These are phyloP conservation scores for Isoperla grammatica DNA, from an alignment of 2,888 invertebrate species.

Conservation along the genomic window DNA sequence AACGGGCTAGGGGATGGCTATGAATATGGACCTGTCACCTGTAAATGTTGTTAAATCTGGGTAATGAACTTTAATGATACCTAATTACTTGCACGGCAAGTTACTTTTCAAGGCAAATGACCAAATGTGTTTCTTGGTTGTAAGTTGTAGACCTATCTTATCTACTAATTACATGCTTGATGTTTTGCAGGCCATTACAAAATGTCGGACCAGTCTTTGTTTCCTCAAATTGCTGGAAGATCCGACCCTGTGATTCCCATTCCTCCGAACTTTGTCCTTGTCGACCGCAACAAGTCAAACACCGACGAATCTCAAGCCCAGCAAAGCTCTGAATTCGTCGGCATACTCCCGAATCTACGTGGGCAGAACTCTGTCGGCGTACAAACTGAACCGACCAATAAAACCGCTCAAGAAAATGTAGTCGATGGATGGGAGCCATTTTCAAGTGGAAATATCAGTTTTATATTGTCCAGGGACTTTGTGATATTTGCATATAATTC, in stretches of 20 bases:
- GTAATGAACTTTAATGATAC: no score
- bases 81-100: no score
- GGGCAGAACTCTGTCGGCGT: background rate
- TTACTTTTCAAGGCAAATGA: no score
- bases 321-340: constrained; percentile 5
- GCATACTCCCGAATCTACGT: background rate
- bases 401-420: background rate
- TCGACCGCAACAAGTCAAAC: constrained; percentile 34
- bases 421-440: constrained; percentile 14
- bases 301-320: constrained; percentile 39
- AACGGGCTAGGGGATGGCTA: no score
- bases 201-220: constrained; percentile 54
- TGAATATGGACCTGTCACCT: no score
- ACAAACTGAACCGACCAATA: background rate
- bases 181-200: constrained; percentile 58
- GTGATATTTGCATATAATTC: constrained; percentile 39
- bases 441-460: constrained; percentile 13
- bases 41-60: no score
- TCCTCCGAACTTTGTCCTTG: constrained; percentile 10
- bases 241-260: constrained; percentile 46
- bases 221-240: constrained; percentile 41
- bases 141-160: no score
- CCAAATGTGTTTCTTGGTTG: no score
- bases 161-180: background rate
- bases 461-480: constrained; percentile 23